Percentiles rank a stretch among this genome's conserved stretches.
phyloP scores from a whole-genome alignment of 2,113 vertebrate species.

The Ochotona curzoniae region DNA sequence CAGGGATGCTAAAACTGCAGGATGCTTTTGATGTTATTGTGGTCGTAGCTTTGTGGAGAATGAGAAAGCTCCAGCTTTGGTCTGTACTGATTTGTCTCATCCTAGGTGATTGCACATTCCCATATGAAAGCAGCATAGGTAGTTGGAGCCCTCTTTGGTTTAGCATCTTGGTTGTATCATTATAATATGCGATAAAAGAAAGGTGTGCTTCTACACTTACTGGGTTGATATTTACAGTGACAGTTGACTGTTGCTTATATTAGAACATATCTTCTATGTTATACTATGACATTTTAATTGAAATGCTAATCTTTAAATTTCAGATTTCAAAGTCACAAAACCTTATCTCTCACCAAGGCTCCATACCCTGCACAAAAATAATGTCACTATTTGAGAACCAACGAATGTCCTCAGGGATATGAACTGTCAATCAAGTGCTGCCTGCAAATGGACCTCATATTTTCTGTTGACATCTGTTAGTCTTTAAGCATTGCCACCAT shows the following conservation, averaged over 20 bases:
- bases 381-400: neutral
- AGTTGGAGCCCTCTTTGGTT: neutral
- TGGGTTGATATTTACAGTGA: conserved; percentile 23
- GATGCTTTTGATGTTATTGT: neutral
- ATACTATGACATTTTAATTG: neutral
- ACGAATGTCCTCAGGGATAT: neutral
- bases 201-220: neutral
- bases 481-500: neutral
- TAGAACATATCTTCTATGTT: neutral
- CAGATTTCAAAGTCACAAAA: neutral
- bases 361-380: neutral
- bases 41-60: too few relatives aligned
- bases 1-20: neutral
- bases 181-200: neutral
- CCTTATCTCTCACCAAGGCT: neutral
- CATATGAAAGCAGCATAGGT: neutral
- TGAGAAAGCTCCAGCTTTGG: fast-evolving
- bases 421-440: conserved; percentile 9
- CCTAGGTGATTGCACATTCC: neutral
- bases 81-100: neutral
- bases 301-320: neutral
- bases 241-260: neutral
- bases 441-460: neutral
- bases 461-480: neutral
- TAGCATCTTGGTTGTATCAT: neutral